Evolutionary conservation across 2,888 invertebrate genomes (phyloP).

Genomic region (Drosophila flavopinicola): DNA sequence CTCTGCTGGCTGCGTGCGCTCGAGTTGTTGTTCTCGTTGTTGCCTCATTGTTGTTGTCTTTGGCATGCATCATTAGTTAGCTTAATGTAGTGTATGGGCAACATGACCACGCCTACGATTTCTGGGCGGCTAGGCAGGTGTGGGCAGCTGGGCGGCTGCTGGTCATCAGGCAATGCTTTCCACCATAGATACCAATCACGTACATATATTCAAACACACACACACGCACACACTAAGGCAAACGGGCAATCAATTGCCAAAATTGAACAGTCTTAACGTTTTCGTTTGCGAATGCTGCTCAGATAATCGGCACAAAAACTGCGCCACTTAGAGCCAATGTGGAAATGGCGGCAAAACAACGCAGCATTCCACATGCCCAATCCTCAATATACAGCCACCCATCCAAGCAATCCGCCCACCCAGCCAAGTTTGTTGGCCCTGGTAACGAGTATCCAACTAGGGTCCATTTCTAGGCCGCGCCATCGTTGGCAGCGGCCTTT

Average conservation of each 20-base stretch:
- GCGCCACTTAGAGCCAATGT: slow-evolving; percentile 66
- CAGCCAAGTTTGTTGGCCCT: slow-evolving; percentile 13
- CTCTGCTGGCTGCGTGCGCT: slow-evolving; percentile 65
- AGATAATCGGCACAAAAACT: slow-evolving; percentile 76
- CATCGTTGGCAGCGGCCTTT: slow-evolving; percentile 57
- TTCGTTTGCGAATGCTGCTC: slow-evolving; percentile 55
- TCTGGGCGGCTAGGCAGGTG: slow-evolving; percentile 31
- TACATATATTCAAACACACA: slow-evolving; percentile 20
- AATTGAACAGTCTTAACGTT: slow-evolving; percentile 76
- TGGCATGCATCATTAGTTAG: slow-evolving; percentile 78
- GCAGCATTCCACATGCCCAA: slow-evolving; percentile 6
- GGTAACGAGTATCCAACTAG: slow-evolving; percentile 43
- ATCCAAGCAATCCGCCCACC: too few relatives aligned
- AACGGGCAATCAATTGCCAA: slow-evolving; percentile 76
- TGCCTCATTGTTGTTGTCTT: slow-evolving; percentile 34
- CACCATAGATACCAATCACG: slow-evolving; percentile 63
- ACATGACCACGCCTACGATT: slow-evolving; percentile 45
- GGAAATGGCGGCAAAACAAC: slow-evolving; percentile 10
- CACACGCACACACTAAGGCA: slow-evolving; percentile 34
- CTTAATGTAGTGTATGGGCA: slow-evolving; percentile 68
- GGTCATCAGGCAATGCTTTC: slow-evolving; percentile 54
- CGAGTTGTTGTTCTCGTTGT: slow-evolving; percentile 53
- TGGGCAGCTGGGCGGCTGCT: slow-evolving; percentile 43
- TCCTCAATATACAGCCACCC: not conserved
- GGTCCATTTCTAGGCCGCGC: slow-evolving; percentile 47